Evolutionary conservation across 2,888 invertebrate genomes (phyloP).

Genomic region (Agrochola lota): DNA sequence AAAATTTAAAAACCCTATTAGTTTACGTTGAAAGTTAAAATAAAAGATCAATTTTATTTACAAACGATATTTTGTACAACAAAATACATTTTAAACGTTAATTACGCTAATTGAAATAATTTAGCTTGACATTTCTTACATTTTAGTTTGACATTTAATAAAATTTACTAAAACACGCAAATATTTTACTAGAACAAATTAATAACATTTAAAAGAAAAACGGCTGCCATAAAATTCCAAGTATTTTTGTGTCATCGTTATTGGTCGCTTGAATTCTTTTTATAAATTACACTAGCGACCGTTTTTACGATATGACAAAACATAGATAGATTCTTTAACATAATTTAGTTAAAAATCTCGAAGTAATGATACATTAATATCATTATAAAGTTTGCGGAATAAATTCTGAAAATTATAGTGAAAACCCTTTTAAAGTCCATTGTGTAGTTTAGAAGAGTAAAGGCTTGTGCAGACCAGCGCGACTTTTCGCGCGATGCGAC

Average conservation of each 20-base stretch:
- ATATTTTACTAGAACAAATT: conserved; percentile 38
- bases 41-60: conserved; percentile 15
- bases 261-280: not conserved
- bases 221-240: conserved; percentile 12
- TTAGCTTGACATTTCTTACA: not conserved
- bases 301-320: too few relatives aligned
- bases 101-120: conserved; percentile 46
- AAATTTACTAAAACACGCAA: conserved; percentile 35
- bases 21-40: conserved; percentile 33
- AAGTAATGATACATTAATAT: too few relatives aligned
- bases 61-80: conserved; percentile 2
- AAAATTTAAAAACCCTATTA: conserved; percentile 18
- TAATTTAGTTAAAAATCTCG: too few relatives aligned
- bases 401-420: too few relatives aligned
- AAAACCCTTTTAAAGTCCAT: too few relatives aligned
- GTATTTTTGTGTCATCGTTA: conserved; percentile 3
- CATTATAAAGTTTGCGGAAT: too few relatives aligned
- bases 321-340: too few relatives aligned
- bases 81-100: conserved; percentile 39
- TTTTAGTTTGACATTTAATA: conserved; percentile 43
- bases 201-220: conserved; percentile 14
- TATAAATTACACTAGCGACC: not conserved
- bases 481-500: too few relatives aligned
- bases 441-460: too few relatives aligned
- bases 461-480: too few relatives aligned